Evolutionary conservation across 2,888 invertebrate species (phyloP), one percentile per base, ranked within the genome.

Genomic region (Phrixothrix hirtus): DNA sequence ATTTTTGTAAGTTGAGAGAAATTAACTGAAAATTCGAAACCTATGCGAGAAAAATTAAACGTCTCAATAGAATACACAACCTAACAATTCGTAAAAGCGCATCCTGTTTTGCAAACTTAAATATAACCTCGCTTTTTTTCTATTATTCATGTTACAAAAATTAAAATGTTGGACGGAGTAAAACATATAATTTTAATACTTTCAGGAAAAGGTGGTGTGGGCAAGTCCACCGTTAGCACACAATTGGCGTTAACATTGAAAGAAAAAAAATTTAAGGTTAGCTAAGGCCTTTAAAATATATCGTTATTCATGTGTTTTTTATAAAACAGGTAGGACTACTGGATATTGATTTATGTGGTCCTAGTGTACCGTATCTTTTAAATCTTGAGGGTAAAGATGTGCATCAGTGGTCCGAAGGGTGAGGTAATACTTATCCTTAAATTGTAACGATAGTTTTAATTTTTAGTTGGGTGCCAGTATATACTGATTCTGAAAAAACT

Each of bases 201-300:
- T 39, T 97, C 97, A 1, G 99, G 99, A 1, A 99, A 99, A 82
- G 99, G 99, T 14, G 99, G 99, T 29, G 99, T 99, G 15, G 99
- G 99, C 9, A 99, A 99, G 80, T 97, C 96, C 12, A 97, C 97
- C 50, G 88, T 99, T 7, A 92, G 95, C 72, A 90, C 93, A 1
- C 95, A 96, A 72, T 74, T 99, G 53, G 95, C 97, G 0, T 78
- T 95, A 63, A 87, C 92, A 12, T 78, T 99, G 7, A 86, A 86
- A 73, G 84, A 90, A 77, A 80, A 79, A 68, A 88, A 89, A 59
- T 85, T 83, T 73, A 90, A 92, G 83, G 95, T 93, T 72, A 71
- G 69, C 65, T 12, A 17, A 6, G 9, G 3, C 14, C 12, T n/a
- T 49, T 41, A 21, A 27, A 5, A 9, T n/a, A 6, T 21, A 16